Base-by-base conservation (phyloP, 2,888 invertebrate genomes). In the Lacanobia oleracea region DNA sequence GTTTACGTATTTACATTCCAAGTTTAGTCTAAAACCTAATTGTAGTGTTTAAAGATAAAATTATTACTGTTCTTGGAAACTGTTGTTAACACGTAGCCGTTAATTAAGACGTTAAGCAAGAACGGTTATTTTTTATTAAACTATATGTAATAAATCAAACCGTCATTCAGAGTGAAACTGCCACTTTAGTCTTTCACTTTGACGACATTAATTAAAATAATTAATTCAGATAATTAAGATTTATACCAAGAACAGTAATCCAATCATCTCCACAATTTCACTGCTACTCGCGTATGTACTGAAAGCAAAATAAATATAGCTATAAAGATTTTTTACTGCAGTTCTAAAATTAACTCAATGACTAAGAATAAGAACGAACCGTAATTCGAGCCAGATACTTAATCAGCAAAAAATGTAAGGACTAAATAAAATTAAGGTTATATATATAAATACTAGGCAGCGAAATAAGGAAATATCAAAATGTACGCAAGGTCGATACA, bases 381-480 rank as follows among this genome's bases (percentile, higher is more conserved):
- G 60, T 21, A n/a, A 71, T 27, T 57, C 68, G 48, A 71, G 37
- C 33, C 79, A 54, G 63, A 74, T 9, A 72, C 37, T 60, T 53
- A 53, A 68, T 75, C 64, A 72, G 67, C 68, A 82, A 68, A 81
- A 76, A 81, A 68, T 43, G 7, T 79, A 79, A 75, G 74, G 71
- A 74, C 77, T 79, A 72, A 77, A 78, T 82, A 70, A 80, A 72
- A 75, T 78, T 82, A 78, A 85, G 78, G 80, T 80, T 82, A 80
- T 73, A 73, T 77, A 72, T 63, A 84, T 86, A 84, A 81, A 84
- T 83, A 74, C 85, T 86, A 86, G 83, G 81, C 73, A 74, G 63
- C 60, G 61, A 73, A 77, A 75, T 78, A 83, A 83, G 86, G 85
- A 84, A 86, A 86, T 84, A 86, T 76, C 81, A 76, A 73, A 85